phyloP scores from a whole-genome alignment of 2,888 invertebrate species.

The Cynaeus angustus region DNA sequence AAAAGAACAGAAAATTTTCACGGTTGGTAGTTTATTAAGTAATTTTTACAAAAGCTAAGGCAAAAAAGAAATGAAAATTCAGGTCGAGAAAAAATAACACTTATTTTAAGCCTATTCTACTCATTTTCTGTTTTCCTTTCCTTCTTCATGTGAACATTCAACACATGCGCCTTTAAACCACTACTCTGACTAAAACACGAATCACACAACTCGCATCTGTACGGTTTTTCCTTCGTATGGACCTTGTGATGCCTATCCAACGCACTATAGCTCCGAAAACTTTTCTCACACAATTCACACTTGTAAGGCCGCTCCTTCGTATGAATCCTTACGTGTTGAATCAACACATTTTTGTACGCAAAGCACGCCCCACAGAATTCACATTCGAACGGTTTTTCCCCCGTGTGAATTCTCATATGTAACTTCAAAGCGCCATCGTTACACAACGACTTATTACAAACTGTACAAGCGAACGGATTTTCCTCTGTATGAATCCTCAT shows the following conservation, averaged over 20 bases:
- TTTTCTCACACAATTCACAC: conserved; percentile 61
- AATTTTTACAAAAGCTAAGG: too few relatives aligned
- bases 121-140: too few relatives aligned
- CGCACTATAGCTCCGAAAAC: conserved; percentile 57
- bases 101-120: too few relatives aligned
- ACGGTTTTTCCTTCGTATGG: background rate
- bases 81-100: too few relatives aligned
- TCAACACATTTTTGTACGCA: conserved; percentile 59
- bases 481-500: conserved; percentile 72
- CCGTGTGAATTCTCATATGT: conserved; percentile 76
- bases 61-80: too few relatives aligned
- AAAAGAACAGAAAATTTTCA: too few relatives aligned
- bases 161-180: too few relatives aligned
- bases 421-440: conserved; percentile 41
- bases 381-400: conserved; percentile 75
- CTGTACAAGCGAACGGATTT: conserved; percentile 68
- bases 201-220: background rate
- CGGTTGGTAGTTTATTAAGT: too few relatives aligned
- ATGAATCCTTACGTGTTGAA: conserved; percentile 59
- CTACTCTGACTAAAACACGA: too few relatives aligned
- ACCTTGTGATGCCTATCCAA: conserved; percentile 73
- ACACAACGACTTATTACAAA: conserved; percentile 1
- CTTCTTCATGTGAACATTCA: too few relatives aligned
- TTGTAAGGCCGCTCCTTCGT: conserved; percentile 59
- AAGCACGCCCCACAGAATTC: conserved; percentile 69